A percentile compares a stretch with the other conserved stretches of the same genome.
These are phyloP conservation scores for Lanius ludovicianus DNA, from an alignment of 2,113 vertebrate genomes.

Conservation along the genomic window DNA sequence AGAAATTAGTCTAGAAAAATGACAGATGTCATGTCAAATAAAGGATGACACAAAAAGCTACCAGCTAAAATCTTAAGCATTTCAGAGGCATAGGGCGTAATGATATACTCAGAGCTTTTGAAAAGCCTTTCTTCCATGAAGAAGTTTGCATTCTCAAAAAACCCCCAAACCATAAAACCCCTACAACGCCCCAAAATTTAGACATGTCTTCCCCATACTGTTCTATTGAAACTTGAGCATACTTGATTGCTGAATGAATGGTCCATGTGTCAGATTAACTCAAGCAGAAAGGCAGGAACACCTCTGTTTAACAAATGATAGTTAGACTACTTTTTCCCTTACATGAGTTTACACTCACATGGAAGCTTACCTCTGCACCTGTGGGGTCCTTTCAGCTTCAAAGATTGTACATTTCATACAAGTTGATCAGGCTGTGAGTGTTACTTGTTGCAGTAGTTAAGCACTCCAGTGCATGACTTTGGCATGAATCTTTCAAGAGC, in stretches of 20 bases:
- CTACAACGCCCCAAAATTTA: neutral
- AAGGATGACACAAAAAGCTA: neutral
- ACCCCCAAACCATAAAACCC: no score
- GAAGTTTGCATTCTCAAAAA: neutral
- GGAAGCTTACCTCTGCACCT: neutral
- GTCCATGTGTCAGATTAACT: neutral
- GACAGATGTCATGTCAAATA: neutral
- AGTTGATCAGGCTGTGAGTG: neutral
- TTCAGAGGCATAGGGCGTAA: neutral
- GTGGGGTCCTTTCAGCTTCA: neutral
- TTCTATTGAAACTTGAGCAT: neutral
- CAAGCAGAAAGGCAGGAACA: neutral
- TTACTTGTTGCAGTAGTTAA: constrained; percentile 27
- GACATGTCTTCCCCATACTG: neutral
- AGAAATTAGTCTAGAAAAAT: neutral
- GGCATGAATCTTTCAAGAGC: neutral
- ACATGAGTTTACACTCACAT: neutral
- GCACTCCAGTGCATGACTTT: neutral
- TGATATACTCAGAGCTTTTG: neutral
- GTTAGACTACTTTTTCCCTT: neutral
- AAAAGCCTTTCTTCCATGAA: neutral
- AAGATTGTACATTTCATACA: neutral
- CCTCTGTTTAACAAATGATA: neutral
- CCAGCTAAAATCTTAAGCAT: neutral
- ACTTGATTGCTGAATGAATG: neutral